Evolutionary conservation across 2,797 vertebrate genomes (phyloP), one percentile per base, ranked within the genome.

Genomic region (Syngnathus rostellatus): DNA sequence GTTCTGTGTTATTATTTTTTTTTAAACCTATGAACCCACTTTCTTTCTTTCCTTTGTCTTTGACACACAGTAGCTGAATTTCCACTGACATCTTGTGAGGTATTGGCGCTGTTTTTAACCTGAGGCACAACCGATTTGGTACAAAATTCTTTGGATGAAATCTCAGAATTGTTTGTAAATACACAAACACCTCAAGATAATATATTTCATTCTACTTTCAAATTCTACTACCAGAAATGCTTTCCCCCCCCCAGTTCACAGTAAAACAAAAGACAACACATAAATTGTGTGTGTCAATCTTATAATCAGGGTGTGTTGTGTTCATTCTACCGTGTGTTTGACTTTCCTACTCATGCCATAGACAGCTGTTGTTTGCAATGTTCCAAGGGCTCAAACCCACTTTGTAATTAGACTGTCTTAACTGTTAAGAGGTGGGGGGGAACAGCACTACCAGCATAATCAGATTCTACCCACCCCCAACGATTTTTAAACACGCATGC

Each of bases 291-390:
- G 23, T 55, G 10, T 2, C 45, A 41, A 41, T 41, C 40, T 41
- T 14, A 5, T 64, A 31, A 31, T 31, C 31, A 31, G 48, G 7
- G 51, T 53, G 8, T 23, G 9, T 25, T 54, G 51, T 25, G 51
- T 60, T 46, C 45, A 46, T 46, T 7, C 48, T 50, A 66, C 31
- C 76, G 64, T 63, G 78, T 83, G 77, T 85, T 79, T 86, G 81
- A 72, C 78, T 85, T 79, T 81, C 74, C 80, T 85, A 40, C 72
- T 80, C 74, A 66, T 78, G 82, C 79, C 85, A 84, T 74, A 82
- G 79, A 84, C 85, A 89, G 84, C 87, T 89, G 87, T 80, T 88
- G 82, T 87, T 87, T 85, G 82, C 67, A 61, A 77, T 74, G 74
- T 75, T 77, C 76, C 66, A 48, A 81, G 80, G 76, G 67, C 82